Evolutionary conservation across 1,140 invertebrate genomes (phyloP).

Genomic region (Neodiprion lecontei): DNA sequence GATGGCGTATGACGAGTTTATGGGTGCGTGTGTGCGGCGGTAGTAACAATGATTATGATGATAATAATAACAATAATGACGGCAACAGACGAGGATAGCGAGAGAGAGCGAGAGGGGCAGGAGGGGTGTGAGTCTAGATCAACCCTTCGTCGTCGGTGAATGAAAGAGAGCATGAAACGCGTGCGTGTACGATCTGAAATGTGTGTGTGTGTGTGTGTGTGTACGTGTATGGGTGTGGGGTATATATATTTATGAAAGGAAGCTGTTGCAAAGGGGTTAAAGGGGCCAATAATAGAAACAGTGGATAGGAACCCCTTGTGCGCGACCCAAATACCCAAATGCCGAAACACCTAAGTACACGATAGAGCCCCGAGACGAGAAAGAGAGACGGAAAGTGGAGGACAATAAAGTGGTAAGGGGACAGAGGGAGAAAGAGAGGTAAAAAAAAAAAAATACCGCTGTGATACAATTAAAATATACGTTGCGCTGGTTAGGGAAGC

Average conservation of each 20-base stretch:
- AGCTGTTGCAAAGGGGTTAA: neutral
- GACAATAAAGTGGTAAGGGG: too few species aligned
- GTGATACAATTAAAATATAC: slow-evolving; percentile 50
- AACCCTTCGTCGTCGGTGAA: neutral
- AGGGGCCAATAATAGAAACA: slow-evolving; percentile 60
- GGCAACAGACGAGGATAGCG: neutral
- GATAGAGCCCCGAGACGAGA: slow-evolving; percentile 34
- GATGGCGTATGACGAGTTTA: too few species aligned
- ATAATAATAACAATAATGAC: too few species aligned
- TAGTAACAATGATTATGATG: too few species aligned
- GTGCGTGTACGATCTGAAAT: slow-evolving; percentile 19
- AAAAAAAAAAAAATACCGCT: neutral
- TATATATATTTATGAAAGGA: too few species aligned
- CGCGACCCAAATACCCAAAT: slow-evolving; percentile 44
- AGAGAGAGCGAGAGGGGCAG: neutral
- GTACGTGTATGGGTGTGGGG: too few species aligned
- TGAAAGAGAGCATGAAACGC: slow-evolving; percentile 11
- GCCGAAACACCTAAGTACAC: slow-evolving; percentile 34
- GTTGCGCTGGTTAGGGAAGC: slow-evolving; percentile 38
- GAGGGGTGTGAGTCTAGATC: neutral
- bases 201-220: neutral
- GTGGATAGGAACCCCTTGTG: slow-evolving; percentile 37
- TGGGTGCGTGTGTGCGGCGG: too few species aligned
- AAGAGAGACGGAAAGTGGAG: slow-evolving; percentile 30
- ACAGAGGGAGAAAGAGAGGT: too few species aligned